Evolutionary conservation across 2,113 vertebrate species (phyloP).

Genomic region (Archilochus colubris): DNA sequence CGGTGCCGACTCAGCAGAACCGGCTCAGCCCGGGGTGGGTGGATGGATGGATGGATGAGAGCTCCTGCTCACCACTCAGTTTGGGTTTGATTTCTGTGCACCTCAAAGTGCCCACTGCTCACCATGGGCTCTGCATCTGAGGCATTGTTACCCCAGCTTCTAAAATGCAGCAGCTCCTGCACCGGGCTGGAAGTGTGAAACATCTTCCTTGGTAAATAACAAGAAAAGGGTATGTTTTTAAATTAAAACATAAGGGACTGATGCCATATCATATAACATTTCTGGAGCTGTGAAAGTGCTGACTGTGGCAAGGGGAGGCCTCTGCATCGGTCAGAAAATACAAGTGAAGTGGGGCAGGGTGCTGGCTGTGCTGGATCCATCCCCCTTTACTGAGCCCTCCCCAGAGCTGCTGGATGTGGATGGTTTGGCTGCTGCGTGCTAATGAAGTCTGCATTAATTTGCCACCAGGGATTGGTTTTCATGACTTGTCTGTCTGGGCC

Average conservation of each 20-base stretch:
- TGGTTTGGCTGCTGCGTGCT: conserved; percentile 4
- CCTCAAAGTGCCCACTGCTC: conserved; percentile 7
- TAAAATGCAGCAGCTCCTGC: background rate
- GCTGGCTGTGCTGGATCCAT: background rate
- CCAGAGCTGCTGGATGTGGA: accelerated
- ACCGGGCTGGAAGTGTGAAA: background rate
- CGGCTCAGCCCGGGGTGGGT: background rate
- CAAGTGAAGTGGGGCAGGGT: background rate
- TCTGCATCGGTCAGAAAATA: background rate
- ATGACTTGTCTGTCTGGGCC: conserved; percentile 38
- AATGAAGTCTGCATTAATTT: conserved; percentile 60
- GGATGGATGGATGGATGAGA: background rate
- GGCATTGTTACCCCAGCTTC: background rate
- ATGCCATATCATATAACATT: background rate
- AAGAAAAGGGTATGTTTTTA: background rate
- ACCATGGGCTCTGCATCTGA: background rate
- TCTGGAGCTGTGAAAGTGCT: background rate
- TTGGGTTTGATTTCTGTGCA: conserved; percentile 65
- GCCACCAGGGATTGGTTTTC: conserved; percentile 30
- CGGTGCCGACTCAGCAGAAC: conserved; percentile 42
- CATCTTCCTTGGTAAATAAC: background rate
- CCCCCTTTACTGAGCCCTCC: background rate
- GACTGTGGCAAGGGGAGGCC: background rate
- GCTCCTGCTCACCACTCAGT: conserved; percentile 30
- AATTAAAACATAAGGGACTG: background rate